Base-by-base conservation (phyloP, 2,113 vertebrate species). In the Alaudala cheleensis region DNA sequence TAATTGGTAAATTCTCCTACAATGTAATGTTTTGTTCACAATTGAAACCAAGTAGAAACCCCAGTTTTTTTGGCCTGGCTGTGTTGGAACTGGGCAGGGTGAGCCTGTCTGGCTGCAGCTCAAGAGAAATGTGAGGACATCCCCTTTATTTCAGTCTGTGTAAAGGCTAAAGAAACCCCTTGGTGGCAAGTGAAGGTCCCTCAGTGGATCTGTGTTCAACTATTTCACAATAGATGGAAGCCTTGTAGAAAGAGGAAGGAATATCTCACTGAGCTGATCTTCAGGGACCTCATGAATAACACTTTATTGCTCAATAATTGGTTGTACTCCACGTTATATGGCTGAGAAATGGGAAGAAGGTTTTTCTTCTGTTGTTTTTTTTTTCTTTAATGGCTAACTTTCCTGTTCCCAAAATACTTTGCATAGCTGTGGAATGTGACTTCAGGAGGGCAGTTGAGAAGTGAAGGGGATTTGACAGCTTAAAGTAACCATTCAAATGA, bases 251-350 rank as follows among this genome's bases (percentile, higher is more conserved):
- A 95, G 92, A 70, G 91, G 76, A 93, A 95, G 88, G 50, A 80
- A 2, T 60, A 80, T 58, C 29, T 83, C 31, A 33, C 86, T 57
- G 82, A 88, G 60, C 82, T 81, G 71, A 31, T 93, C 62, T 58
- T 80, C 62, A 58, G 40, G 71, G 47, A 33, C 90, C 50, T 6
- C 76, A 66, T 5, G 29, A 93, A 50, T 62, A 88, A 54, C 58
- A 47, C 69, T 91, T 79, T 58, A 65, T 96, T 95, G 86, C 83
- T 81, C 96, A 97, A 67, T 78, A 84, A 83, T 71, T 92, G 86
- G 29, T 89, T 91, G 78, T 65, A 45, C 62, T 92, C 66, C 42
- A n/a, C 76, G 49, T 78, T 90, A 79, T 45, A 12, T n/a, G 60
- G 51, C 33, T 11, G 15, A 78, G 71, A 88, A 88, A 72, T 11